Conservation (phyloP, 1,140 invertebrate genomes). For the Sminthurides bifidus region DNA sequence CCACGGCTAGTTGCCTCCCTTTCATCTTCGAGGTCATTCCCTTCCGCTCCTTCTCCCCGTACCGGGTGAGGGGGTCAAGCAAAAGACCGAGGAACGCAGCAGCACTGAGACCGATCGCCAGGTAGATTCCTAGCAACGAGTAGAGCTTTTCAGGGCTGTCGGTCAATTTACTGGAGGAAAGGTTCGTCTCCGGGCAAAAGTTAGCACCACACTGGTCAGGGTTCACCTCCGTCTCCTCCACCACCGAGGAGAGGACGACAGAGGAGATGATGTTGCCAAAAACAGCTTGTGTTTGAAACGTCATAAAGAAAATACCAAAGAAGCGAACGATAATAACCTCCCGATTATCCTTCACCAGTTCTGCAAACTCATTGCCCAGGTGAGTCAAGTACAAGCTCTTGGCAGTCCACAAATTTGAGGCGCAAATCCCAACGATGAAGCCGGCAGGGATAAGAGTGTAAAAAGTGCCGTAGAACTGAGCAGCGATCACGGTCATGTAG, state of each 20-base stretch:
- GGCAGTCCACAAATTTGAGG: constrained; percentile 87
- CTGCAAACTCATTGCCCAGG: constrained; percentile 72
- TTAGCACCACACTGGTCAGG: constrained; percentile 3
- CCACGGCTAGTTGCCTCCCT: constrained; percentile 60
- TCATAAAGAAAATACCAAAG: constrained; percentile 96
- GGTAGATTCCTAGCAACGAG: constrained; percentile 10
- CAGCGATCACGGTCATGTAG: constrained; percentile 58
- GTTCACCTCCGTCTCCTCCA: constrained; percentile 33
- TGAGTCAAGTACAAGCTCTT: constrained; percentile 84
- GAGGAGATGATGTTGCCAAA: constrained; percentile 94
- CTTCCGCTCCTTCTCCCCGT: constrained; percentile 49
- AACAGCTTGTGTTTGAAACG: constrained; percentile 88
- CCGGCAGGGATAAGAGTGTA: constrained; percentile 83
- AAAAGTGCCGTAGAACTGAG: constrained; percentile 80
- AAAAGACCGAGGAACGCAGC: constrained; percentile 35
- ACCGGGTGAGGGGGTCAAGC: constrained; percentile 38
- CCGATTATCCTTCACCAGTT: constrained; percentile 68
- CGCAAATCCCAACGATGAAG: constrained; percentile 65
- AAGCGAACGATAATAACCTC: constrained; percentile 86
- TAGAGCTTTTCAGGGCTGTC: constrained; percentile 54
- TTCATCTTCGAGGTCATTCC: constrained; percentile 4
- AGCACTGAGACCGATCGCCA: neutral
- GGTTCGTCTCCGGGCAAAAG: constrained; percentile 16
- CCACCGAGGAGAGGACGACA: constrained; percentile 58
- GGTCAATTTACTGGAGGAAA: constrained; percentile 34